phyloP scores from a whole-genome alignment of 2,797 vertebrate genomes.

The Chromis chromis region DNA sequence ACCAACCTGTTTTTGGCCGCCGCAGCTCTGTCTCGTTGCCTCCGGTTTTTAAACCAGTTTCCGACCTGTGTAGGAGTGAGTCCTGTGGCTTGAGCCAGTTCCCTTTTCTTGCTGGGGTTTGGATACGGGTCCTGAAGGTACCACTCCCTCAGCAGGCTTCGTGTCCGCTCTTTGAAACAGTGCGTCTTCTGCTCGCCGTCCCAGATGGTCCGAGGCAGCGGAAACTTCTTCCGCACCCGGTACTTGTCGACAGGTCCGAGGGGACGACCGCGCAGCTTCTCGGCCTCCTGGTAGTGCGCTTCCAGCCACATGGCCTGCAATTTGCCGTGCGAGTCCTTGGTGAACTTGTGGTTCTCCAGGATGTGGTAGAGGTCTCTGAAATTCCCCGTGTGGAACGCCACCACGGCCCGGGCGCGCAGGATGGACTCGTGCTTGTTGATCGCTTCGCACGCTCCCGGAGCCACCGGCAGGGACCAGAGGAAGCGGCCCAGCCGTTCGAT shows the following conservation, averaged over 20 bases:
- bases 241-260: slow-evolving; percentile 99
- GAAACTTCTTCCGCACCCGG: slow-evolving; percentile 99
- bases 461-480: slow-evolving; percentile 98
- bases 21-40: slow-evolving; percentile 98
- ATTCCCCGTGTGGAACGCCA: slow-evolving; percentile 99
- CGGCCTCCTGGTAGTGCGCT: slow-evolving; percentile 99
- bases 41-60: slow-evolving; percentile 99
- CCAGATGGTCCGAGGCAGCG: slow-evolving; percentile 99
- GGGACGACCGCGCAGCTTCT: slow-evolving; percentile 97
- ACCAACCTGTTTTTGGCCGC: slow-evolving; percentile 99
- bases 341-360: slow-evolving; percentile 99
- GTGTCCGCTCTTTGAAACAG: slow-evolving; percentile 99
- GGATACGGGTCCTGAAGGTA: slow-evolving; percentile 99
- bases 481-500: slow-evolving; percentile 99
- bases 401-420: slow-evolving; percentile 96
- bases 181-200: slow-evolving; percentile 99
- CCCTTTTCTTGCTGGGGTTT: slow-evolving; percentile 99
- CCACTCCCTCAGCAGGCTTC: slow-evolving; percentile 98
- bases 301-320: slow-evolving; percentile 99
- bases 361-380: slow-evolving; percentile 99
- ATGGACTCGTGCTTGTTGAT: slow-evolving; percentile 99
- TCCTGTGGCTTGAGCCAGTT: slow-evolving; percentile 99
- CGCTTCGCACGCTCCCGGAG: slow-evolving; percentile 97
- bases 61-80: slow-evolving; percentile 99
- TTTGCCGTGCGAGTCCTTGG: slow-evolving; percentile 99